A percentile compares a stretch with the other conserved stretches of the same genome.
phyloP scores from a whole-genome alignment of 2,113 vertebrate species.

The Triplophysa siluroides region DNA sequence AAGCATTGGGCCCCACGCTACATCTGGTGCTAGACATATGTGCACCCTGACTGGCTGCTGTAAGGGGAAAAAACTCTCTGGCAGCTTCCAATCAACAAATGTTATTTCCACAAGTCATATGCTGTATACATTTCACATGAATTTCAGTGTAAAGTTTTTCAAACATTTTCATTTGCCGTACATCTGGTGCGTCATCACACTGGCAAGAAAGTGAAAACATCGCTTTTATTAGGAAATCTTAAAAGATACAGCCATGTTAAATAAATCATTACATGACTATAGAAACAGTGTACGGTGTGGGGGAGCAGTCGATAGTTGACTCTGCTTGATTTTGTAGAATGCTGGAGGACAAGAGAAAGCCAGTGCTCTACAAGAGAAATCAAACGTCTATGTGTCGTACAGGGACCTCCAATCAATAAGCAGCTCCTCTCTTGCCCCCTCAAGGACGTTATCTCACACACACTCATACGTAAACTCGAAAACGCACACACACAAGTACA shows the following conservation, averaged over 20 bases:
- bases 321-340: slow-evolving; percentile 13
- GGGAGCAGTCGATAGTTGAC: slow-evolving; percentile 27
- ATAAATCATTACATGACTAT: background rate
- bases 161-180: background rate
- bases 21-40: slow-evolving; percentile 45
- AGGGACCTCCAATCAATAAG: slow-evolving; percentile 57
- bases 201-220: too few species aligned
- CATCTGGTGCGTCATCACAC: background rate
- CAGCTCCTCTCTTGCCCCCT: slow-evolving; percentile 52
- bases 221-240: background rate
- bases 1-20: slow-evolving; percentile 10
- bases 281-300: background rate
- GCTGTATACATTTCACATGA: background rate
- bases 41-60: slow-evolving; percentile 12
- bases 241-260: background rate
- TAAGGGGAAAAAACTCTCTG: slow-evolving; percentile 19
- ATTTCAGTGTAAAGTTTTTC: background rate
- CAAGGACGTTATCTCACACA: slow-evolving; percentile 54
- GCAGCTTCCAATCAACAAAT: slow-evolving; percentile 32
- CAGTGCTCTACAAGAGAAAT: slow-evolving; percentile 49
- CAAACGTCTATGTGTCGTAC: slow-evolving; percentile 49
- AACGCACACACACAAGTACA: slow-evolving; percentile 19
- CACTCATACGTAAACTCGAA: slow-evolving; percentile 7
- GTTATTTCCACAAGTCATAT: slow-evolving; percentile 15
- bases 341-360: slow-evolving; percentile 19